Base-by-base conservation (phyloP, 2,113 vertebrate species). In the Xerus inauris region DNA sequence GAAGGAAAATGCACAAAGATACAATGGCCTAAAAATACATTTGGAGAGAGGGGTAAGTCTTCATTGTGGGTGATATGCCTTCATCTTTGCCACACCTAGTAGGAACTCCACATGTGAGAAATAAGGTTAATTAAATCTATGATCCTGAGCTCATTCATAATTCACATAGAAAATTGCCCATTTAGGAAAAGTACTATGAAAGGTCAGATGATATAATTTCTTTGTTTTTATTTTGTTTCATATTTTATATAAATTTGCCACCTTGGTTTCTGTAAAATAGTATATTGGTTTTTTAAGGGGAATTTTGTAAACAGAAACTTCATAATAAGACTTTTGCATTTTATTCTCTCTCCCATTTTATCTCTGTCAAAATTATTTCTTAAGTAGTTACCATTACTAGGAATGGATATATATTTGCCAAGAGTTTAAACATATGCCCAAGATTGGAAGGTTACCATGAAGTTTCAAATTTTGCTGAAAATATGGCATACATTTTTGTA, bases 321-420 rank as follows among this genome's bases (percentile, higher is more conserved):
- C 10, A 19, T 59, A 69, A 49, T 28, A 51, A 24, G 20, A 26
- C 45, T 40, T 87, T 49, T 69, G 80, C 22, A 72, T 54, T 59
- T 84, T 77, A 72, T 49, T 73, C 79, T 92, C 8, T 76, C 35
- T 92, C 76, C 47, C 1, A 10, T 49, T 90, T 89, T 72, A 72
- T 35, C n/a, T 49, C 28, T 38, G 47, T 75, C 40, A 54, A 95
- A 92, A 85, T 71, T 38, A 57, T 45, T 93, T 92, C n/a, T 94
- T 82, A 91, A 95, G 69, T 92, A 85, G 65, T 80, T 40, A 54
- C 10, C 19, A 81, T 35, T 26, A 26, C 9, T 38, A 26, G 89
- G 72, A 88, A 95, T 67, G 3, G 26, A 69, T 38, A 10, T 16
- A 40, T 82, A 14, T 17, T 51, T 92, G 62, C 22, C 87, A 80